Evolutionary conservation across 2,888 invertebrate species (phyloP).

Genomic region (Idaea dimidiata): DNA sequence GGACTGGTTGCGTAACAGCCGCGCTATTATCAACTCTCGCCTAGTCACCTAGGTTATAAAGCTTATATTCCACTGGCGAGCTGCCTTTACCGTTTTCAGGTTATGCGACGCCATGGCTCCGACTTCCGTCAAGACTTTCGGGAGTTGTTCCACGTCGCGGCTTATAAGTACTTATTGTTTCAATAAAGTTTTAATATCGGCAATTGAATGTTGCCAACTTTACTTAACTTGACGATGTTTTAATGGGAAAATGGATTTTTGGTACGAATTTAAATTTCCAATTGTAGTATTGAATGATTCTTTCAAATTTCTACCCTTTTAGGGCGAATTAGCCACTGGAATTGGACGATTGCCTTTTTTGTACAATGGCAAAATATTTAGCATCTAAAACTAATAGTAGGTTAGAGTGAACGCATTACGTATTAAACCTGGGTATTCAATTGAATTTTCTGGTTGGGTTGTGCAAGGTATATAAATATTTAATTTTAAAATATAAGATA

Average conservation of each 20-base stretch:
- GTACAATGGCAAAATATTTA: too few relatives aligned
- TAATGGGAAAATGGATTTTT: constrained; percentile 9
- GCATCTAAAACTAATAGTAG: too few relatives aligned
- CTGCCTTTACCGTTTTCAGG: constrained; percentile 11
- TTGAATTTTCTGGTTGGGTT: neutral
- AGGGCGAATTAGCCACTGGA: neutral
- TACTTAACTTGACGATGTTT: constrained; percentile 20
- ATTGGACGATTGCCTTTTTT: neutral
- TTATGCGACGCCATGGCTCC: constrained; percentile 30
- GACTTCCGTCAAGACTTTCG: constrained; percentile 34
- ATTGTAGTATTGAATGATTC: constrained; percentile 7
- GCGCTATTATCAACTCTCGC: constrained; percentile 32
- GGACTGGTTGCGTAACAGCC: constrained; percentile 61
- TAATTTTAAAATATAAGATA: neutral
- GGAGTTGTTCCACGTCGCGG: constrained; percentile 29
- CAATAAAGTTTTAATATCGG: constrained; percentile 1
- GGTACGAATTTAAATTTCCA: constrained; percentile 13
- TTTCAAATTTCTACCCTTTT: neutral
- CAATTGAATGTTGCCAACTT: constrained; percentile 7
- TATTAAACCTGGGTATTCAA: neutral
- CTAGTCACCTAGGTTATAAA: constrained; percentile 18
- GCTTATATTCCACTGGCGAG: constrained; percentile 25
- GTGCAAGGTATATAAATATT: neutral
- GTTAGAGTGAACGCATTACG: neutral
- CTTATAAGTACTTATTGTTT: constrained; percentile 21